These are phyloP conservation scores for Amphilophus citrinellus DNA, from an alignment of 2,113 vertebrate genomes.

Conservation along the genomic window DNA sequence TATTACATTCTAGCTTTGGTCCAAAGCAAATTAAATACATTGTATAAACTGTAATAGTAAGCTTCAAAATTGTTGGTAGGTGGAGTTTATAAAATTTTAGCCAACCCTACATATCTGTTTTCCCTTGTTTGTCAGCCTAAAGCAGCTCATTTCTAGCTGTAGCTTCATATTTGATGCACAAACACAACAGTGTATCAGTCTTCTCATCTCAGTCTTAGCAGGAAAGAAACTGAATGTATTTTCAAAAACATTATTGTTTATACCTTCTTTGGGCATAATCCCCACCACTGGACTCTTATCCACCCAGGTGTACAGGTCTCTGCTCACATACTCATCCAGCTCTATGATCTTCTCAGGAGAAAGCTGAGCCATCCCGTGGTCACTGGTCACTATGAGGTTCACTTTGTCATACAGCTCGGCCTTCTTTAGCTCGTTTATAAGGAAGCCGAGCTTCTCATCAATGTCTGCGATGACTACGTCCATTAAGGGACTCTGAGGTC, in stretches of 20 bases:
- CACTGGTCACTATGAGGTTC: conserved; percentile 92
- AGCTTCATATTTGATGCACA: neutral
- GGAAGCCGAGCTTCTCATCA: conserved; percentile 89
- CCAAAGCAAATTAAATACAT: no score
- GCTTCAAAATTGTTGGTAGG: fast-evolving
- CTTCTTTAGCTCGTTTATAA: conserved; percentile 84
- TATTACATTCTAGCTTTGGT: no score
- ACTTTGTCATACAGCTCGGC: conserved; percentile 83
- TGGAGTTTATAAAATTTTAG: neutral
- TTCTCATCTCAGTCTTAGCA: neutral
- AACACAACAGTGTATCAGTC: neutral
- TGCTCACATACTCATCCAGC: conserved; percentile 87
- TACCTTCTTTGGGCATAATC: conserved; percentile 91
- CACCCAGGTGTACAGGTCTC: conserved; percentile 86
- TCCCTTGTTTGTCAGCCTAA: neutral
- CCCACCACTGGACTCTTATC: conserved; percentile 89
- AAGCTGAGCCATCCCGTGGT: conserved; percentile 91
- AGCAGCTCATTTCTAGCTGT: neutral
- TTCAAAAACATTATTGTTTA: neutral
- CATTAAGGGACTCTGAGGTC: conserved; percentile 88
- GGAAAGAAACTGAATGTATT: neutral
- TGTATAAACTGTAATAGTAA: fast-evolving
- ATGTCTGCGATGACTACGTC: conserved; percentile 82
- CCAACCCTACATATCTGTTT: neutral
- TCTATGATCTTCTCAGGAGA: conserved; percentile 87